Conservation (phyloP, 2,113 vertebrate genomes). For the Mungos mungo region DNA sequence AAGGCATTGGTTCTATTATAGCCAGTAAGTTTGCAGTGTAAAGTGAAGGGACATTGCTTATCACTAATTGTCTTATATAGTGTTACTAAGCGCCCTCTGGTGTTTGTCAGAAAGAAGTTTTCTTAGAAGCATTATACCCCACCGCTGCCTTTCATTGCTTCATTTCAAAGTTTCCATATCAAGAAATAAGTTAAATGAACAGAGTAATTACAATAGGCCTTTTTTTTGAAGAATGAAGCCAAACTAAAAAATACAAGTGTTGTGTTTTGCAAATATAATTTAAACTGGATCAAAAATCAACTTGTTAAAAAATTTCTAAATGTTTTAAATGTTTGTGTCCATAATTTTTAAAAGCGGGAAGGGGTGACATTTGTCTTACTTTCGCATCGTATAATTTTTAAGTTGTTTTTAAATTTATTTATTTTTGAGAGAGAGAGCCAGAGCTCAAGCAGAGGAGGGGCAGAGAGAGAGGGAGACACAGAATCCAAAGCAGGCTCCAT, state of each 20-base stretch:
- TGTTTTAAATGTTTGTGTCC: not conserved
- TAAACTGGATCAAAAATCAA: conserved; percentile 10
- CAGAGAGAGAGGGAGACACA: no score
- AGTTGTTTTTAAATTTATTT: not conserved
- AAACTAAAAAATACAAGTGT: not conserved
- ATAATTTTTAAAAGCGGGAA: not conserved
- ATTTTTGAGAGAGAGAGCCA: no score
- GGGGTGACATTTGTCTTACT: not conserved
- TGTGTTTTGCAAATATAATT: not conserved
- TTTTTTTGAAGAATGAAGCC: not conserved
- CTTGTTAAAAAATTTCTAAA: not conserved
- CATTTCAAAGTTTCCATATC: not conserved
- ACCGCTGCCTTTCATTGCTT: not conserved
- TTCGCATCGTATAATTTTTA: not conserved
- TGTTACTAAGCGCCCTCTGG: conserved; percentile 52
- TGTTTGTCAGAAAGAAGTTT: not conserved
- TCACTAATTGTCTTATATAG: not conserved
- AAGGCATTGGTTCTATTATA: not conserved
- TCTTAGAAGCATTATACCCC: accelerated
- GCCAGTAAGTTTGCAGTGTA: not conserved
- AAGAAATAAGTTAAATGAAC: conserved; percentile 14
- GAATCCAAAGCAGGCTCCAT: no score
- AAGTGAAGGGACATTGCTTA: not conserved
- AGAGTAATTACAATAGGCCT: not conserved
- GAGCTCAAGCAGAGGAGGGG: no score